A percentile compares a stretch with the other conserved stretches of the same genome.
phyloP scores from a whole-genome alignment of 2,113 vertebrate genomes.

The Sisor rabdophorus region DNA sequence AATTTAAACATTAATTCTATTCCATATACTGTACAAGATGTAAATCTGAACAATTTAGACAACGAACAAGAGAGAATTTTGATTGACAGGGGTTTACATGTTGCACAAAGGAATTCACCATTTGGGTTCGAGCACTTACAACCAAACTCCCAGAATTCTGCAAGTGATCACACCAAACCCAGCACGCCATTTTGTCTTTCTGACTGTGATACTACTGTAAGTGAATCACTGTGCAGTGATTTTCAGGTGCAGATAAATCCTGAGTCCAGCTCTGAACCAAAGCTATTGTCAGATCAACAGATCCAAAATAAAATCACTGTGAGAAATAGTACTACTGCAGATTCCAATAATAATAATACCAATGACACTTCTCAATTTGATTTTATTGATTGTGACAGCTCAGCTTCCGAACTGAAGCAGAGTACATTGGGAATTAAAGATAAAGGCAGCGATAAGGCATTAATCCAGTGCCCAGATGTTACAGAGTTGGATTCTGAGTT shows the following conservation, averaged over 20 bases:
- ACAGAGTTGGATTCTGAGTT: background rate
- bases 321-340: conserved; percentile 54
- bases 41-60: conserved; percentile 61
- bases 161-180: conserved; percentile 33
- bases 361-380: conserved; percentile 61
- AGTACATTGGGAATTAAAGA: conserved; percentile 15
- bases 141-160: conserved; percentile 24
- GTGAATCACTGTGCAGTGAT: conserved; percentile 46
- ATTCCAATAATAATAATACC: conserved; percentile 68
- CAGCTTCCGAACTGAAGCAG: conserved; percentile 55
- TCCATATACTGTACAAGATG: conserved; percentile 41
- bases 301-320: conserved; percentile 3
- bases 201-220: conserved; percentile 44
- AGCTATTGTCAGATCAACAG: background rate
- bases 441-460: conserved; percentile 24
- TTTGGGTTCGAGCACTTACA: conserved; percentile 9
- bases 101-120: background rate
- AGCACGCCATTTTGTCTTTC: conserved; percentile 37
- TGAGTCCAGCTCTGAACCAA: conserved; percentile 14
- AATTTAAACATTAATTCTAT: conserved; percentile 27
- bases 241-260: conserved; percentile 32
- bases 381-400: conserved; percentile 70
- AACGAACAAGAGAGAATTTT: conserved; percentile 56
- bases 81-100: conserved; percentile 59
- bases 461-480: background rate